phyloP scores from a whole-genome alignment of 2,113 vertebrate genomes.

The Columba janthina region DNA sequence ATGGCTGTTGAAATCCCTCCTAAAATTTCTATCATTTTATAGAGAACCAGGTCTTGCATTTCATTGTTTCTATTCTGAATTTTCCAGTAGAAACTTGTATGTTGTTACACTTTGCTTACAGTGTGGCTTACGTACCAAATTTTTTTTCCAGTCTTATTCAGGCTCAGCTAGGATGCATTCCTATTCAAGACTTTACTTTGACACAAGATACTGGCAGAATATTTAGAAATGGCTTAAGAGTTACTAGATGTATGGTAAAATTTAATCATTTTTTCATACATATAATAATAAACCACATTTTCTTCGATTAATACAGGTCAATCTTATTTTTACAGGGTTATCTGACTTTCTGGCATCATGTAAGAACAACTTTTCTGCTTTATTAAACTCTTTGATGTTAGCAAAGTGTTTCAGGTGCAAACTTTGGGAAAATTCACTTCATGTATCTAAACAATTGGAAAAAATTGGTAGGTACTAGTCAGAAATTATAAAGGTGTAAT shows the following conservation, averaged over 20 bases:
- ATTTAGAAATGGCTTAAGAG: conserved; percentile 90
- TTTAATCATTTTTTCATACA: neutral
- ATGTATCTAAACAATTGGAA: conserved; percentile 93
- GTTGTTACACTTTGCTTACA: neutral
- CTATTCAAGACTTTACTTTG: conserved; percentile 93
- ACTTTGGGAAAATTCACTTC: conserved; percentile 94
- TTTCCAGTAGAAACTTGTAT: neutral
- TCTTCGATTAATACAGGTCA: conserved; percentile 5
- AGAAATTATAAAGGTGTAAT: neutral
- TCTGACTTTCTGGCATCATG: conserved; percentile 86
- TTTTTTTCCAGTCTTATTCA: conserved; percentile 88
- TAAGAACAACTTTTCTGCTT: conserved; percentile 80
- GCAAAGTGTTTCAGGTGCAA: conserved; percentile 94
- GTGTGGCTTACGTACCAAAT: neutral
- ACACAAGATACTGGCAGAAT: conserved; percentile 93
- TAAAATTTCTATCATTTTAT: neutral
- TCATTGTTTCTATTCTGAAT: neutral
- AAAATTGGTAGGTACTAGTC: conserved; percentile 87
- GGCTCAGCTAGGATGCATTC: conserved; percentile 92
- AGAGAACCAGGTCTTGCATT: neutral
- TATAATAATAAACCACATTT: conserved; percentile 4
- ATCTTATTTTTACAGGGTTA: conserved; percentile 80
- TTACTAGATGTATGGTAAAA: conserved; percentile 90
- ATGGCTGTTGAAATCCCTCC: neutral
- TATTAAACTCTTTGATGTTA: conserved; percentile 88